A percentile compares a stretch with the other conserved stretches of the same genome.
phyloP scores from a whole-genome alignment of 2,888 invertebrate genomes.

The Coelopa pilipes region DNA sequence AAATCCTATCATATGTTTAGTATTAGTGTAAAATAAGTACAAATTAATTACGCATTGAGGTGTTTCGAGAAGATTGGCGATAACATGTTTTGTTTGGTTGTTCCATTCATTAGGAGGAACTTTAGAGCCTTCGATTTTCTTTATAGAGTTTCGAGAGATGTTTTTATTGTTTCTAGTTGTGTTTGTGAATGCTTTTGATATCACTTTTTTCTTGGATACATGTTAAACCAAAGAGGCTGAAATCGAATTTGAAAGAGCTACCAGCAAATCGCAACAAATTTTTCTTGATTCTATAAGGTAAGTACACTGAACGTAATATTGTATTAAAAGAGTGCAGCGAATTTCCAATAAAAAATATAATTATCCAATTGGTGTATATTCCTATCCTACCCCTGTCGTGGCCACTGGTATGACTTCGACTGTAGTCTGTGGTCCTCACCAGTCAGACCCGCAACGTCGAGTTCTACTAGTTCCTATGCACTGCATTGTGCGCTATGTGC shows the following conservation, averaged over 20 bases:
- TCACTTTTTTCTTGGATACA: slow-evolving; percentile 40
- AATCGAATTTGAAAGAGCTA: slow-evolving; percentile 19
- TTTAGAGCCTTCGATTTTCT: slow-evolving; percentile 7
- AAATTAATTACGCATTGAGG: not conserved
- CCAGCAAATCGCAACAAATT: not conserved
- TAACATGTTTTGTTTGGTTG: too few species aligned
- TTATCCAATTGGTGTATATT: too few species aligned
- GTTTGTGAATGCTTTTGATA: slow-evolving; percentile 40
- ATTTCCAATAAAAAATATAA: too few species aligned
- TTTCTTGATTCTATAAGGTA: slow-evolving; percentile 5
- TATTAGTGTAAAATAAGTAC: not conserved
- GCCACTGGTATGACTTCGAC: too few species aligned
- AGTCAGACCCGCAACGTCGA: too few species aligned
- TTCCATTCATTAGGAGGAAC: too few species aligned
- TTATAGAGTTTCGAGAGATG: slow-evolving; percentile 22
- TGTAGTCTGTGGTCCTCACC: too few species aligned
- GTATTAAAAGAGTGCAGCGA: too few species aligned
- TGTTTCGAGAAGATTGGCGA: not conserved
- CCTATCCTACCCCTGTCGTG: too few species aligned
- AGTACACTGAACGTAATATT: not conserved
- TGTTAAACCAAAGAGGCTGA: slow-evolving; percentile 14
- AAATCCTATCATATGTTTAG: not conserved
- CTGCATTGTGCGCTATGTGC: too few species aligned
- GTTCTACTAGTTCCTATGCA: too few species aligned
- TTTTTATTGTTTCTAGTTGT: slow-evolving; percentile 37